A percentile compares a stretch with the other conserved stretches of the same genome.
phyloP scores from a whole-genome alignment of 1,140 invertebrate genomes.

The Zaprionus vittiger region DNA sequence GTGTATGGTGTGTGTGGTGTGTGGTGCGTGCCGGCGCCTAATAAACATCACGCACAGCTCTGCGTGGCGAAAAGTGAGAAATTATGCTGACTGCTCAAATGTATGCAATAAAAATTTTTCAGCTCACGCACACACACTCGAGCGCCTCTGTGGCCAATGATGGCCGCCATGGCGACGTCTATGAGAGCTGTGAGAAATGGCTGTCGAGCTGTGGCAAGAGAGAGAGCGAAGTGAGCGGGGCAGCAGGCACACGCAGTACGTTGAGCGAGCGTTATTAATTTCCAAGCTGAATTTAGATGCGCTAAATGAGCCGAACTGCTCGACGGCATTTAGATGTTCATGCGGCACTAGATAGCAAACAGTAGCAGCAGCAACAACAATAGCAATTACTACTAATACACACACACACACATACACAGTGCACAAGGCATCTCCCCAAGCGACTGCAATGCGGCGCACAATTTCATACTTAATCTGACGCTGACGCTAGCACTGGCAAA shows the following conservation, averaged over 20 bases:
- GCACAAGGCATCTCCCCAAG: conserved; percentile 4
- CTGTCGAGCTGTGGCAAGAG: conserved; percentile 21
- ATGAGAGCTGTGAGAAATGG: conserved; percentile 63
- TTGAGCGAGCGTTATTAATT: conserved; percentile 63
- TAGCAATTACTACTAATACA: conserved; percentile 9
- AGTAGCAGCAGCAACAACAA: conserved; percentile 8
- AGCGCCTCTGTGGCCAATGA: conserved; percentile 38
- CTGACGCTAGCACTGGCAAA: conserved; percentile 60
- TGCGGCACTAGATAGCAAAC: conserved; percentile 24
- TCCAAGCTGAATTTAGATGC: conserved; percentile 55
- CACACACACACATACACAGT: conserved; percentile 18
- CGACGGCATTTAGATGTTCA: conserved; percentile 44
- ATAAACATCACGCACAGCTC: conserved; percentile 73
- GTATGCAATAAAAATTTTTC: conserved; percentile 84
- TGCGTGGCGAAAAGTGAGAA: conserved; percentile 69
- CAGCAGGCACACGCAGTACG: conserved; percentile 16
- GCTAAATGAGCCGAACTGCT: conserved; percentile 52
- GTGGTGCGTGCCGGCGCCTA: conserved; percentile 58
- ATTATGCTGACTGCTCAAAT: conserved; percentile 78
- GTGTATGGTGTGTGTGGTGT: neutral
- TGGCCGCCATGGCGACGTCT: conserved; percentile 55
- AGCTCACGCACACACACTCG: conserved; percentile 68
- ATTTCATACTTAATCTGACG: conserved; percentile 68
- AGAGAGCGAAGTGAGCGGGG: conserved; percentile 10
- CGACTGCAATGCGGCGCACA: conserved; percentile 48